Conservation (phyloP, 1,140 invertebrate genomes). For the Apis laboriosa region DNA sequence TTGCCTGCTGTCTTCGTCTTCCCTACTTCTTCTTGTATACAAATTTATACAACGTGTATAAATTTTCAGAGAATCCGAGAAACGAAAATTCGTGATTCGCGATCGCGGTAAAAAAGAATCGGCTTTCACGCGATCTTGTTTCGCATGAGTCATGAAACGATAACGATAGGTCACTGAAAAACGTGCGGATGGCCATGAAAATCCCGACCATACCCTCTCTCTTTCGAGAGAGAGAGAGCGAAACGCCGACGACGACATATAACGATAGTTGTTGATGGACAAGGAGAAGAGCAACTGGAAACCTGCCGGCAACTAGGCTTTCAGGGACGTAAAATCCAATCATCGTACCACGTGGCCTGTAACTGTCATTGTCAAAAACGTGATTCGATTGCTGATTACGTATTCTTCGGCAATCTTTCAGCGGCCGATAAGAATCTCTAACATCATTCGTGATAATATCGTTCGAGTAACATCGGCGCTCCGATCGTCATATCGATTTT, state of each 20-base stretch:
- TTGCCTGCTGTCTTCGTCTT: neutral
- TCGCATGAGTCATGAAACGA: neutral
- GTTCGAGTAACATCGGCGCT: neutral
- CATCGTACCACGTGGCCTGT: constrained; percentile 33
- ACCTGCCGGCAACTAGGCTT: constrained; percentile 43
- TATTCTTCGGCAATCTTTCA: neutral
- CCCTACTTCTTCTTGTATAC: neutral
- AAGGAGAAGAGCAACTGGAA: constrained; percentile 50
- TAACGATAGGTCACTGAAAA: neutral
- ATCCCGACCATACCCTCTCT: constrained; percentile 32
- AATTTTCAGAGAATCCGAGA: constrained; percentile 30
- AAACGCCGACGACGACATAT: constrained; percentile 11
- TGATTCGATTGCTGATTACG: constrained; percentile 21
- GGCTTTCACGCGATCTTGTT: neutral
- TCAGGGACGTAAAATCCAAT: constrained; percentile 44
- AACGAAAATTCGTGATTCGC: constrained; percentile 9
- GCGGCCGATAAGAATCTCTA: constrained; percentile 13
- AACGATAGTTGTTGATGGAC: constrained; percentile 24
- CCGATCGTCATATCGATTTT: constrained; percentile 6
- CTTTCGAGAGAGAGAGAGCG: neutral
- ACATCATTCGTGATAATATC: neutral
- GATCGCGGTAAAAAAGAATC: neutral
- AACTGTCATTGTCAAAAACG: constrained; percentile 31
- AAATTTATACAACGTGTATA: constrained; percentile 17
- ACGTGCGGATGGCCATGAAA: constrained; percentile 35